These are phyloP conservation scores for Salpingus planirostris DNA, from an alignment of 2,888 invertebrate genomes.

Conservation along the genomic window DNA sequence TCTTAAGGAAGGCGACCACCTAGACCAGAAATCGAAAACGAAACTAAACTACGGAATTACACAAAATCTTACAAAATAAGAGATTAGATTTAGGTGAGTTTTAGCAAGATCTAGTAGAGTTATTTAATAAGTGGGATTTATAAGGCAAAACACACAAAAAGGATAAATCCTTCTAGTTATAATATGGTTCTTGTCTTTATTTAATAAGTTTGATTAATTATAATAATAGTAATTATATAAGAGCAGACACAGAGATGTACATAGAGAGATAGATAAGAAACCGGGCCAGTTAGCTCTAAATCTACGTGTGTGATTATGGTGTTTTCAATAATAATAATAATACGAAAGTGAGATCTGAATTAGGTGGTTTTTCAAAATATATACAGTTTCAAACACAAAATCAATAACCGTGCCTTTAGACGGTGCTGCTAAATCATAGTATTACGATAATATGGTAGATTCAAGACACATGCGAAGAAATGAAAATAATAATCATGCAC, in stretches of 20 bases:
- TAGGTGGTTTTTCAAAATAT: no score
- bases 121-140: no score
- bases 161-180: no score
- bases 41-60: no score
- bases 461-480: conserved; percentile 6
- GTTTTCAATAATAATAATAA: background rate
- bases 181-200: no score
- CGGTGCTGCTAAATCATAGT: conserved; percentile 20
- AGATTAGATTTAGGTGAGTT: no score
- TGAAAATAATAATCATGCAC: conserved; percentile 1
- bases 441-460: conserved; percentile 5
- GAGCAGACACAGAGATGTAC: conserved; percentile 41
- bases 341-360: no score
- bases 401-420: conserved; percentile 31
- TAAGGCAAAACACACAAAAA: no score
- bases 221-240: conserved; percentile 17
- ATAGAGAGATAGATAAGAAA: conserved; percentile 41
- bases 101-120: no score
- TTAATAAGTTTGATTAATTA: no score
- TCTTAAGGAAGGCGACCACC: conserved; percentile 65
- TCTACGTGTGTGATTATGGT: conserved; percentile 23
- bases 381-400: no score
- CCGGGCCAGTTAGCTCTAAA: conserved; percentile 32
- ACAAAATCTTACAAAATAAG: no score
- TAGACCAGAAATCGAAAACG: conserved; percentile 29